Evolutionary conservation across 1,140 invertebrate genomes (phyloP), one percentile per base, ranked within the genome.

Genomic region (Apocrypta bakeri): DNA sequence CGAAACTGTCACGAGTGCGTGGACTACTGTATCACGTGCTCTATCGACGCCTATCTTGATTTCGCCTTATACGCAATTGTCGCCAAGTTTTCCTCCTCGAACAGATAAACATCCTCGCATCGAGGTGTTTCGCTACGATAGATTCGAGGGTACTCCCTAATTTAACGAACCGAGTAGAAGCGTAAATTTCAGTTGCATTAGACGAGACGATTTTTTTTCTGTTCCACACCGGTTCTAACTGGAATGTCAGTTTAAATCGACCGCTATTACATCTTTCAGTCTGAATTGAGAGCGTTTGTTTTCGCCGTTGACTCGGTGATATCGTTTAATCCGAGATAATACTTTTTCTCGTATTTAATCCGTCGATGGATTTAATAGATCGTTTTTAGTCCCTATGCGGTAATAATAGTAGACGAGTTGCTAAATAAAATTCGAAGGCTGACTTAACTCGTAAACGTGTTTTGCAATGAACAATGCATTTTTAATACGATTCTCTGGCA

Each of bases 401-500:
- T 56, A 56, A 56, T 6, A 4, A 9, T 17, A 66, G 61, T 7
- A n/a, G 56, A 21, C 56, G 27, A 56, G 31, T 24, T n/a, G 61
- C 4, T 24, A 76, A 77, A 77, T 68, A 66, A 9, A 77, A n/a
- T 17, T 8, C 21, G 63, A 77, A 77, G 75, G 63, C 63, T 66
- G 24, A 66, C 33, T 4, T 2, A 29, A 6, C 33, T 37, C 33
- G 33, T 2, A 6, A 56, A 42, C 2, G 21, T 64, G 24, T 77
- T 77, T 77, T 68, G 75, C 63, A 77, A 77, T 77, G 33, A 24
- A 76, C 33, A 75, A 12, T 7, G 9, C 33, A 37, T 11, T 76
- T 64, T 63, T 66, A 2, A 29, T 7, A 9, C 48, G 2, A 37
- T 21, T 56, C 48, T 12, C 42, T 48, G 37, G 40, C 11, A 12